phyloP scores from a whole-genome alignment of 2,888 invertebrate species.

The Mesorhabditis sp. region DNA sequence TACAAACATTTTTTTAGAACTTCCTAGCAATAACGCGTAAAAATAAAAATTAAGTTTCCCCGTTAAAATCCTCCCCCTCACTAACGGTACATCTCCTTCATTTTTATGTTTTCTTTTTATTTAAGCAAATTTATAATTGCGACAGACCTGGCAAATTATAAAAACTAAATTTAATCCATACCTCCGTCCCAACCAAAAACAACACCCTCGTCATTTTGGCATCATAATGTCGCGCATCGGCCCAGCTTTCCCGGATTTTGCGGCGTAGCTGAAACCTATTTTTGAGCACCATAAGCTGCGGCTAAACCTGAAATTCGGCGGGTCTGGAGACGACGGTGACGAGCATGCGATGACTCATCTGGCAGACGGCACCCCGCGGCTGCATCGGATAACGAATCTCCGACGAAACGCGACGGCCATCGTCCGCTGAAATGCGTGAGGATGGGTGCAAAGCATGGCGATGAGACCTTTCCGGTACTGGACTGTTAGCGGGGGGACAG shows the following conservation, averaged over 20 bases:
- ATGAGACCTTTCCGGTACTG: too few species aligned
- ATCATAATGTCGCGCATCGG: slow-evolving; percentile 17
- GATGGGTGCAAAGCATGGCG: too few species aligned
- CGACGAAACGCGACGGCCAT: neutral
- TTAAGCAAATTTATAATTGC: too few species aligned
- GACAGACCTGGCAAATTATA: too few species aligned
- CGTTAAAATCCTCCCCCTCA: too few species aligned
- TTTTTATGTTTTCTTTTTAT: slow-evolving; percentile 6
- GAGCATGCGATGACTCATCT: neutral
- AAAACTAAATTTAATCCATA: neutral
- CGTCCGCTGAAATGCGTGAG: neutral
- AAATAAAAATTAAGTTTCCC: too few species aligned
- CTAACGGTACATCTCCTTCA: neutral
- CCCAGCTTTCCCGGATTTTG: slow-evolving; percentile 30
- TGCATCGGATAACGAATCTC: neutral
- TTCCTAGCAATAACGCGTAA: too few species aligned
- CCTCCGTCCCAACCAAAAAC: slow-evolving; percentile 28
- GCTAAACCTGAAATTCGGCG: neutral
- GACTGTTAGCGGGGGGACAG: too few species aligned
- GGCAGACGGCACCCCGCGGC: neutral
- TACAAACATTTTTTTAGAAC: too few species aligned
- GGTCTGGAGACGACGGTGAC: neutral
- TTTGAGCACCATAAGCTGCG: neutral
- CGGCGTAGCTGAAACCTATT: slow-evolving; percentile 14
- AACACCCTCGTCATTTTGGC: slow-evolving; percentile 17